Percentiles rank a stretch among this genome's conserved stretches.
Conservation (phyloP, 92 coral and sea anemone species). For the Actinernus sp. region DNA sequence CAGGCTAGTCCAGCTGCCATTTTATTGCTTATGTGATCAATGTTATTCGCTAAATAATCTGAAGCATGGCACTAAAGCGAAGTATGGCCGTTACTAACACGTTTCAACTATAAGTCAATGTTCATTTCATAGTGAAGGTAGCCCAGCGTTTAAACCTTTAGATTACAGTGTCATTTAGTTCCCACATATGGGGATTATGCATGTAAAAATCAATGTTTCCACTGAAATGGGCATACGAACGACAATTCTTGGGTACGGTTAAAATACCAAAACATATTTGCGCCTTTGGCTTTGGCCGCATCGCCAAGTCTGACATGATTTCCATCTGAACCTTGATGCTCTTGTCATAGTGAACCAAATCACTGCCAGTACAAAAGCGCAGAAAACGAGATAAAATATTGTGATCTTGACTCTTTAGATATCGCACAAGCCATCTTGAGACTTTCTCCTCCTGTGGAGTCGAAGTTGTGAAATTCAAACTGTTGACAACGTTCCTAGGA, state of each 20-base stretch:
- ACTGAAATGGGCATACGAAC: conserved; percentile 14
- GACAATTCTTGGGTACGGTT: conserved; percentile 10
- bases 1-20: no score
- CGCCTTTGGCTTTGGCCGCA: conserved; percentile 64
- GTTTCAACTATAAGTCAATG: no score
- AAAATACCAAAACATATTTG: conserved; percentile 25
- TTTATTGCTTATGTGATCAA: no score
- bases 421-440: conserved; percentile 52
- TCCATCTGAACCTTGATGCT: conserved; percentile 37
- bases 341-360: conserved; percentile 41
- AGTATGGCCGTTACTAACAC: no score
- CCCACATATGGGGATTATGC: conserved; percentile 24
- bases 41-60: no score
- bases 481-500: conserved; percentile 13
- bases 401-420: conserved; percentile 44
- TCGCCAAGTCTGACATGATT: conserved; percentile 32
- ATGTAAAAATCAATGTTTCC: conserved; percentile 23
- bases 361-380: conserved; percentile 74
- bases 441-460: conserved; percentile 42
- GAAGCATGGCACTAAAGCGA: no score
- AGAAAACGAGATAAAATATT: conserved; percentile 52
- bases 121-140: no score
- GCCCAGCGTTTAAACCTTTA: no score
- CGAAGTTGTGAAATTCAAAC: conserved; percentile 12
- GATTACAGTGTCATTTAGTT: conserved; percentile 17